phyloP scores from a whole-genome alignment of 2,797 vertebrate species.

The Scleropages formosus region DNA sequence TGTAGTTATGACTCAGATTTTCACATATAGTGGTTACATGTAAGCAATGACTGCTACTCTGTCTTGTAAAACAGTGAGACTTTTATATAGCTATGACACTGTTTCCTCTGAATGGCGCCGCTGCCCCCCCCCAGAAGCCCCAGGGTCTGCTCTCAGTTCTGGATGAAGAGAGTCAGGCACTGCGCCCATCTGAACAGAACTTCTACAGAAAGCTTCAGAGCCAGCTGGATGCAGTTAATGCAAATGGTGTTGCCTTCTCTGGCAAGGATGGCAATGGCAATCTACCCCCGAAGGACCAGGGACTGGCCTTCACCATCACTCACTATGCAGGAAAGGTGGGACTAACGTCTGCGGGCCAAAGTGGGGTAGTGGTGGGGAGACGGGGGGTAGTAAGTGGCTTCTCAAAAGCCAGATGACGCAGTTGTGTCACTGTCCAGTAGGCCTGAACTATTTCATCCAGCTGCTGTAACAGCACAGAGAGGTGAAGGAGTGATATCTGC shows the following conservation, averaged over 20 bases:
- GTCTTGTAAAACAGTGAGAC: background rate
- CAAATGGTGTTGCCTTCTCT: slow-evolving; percentile 74
- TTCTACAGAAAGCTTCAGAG: slow-evolving; percentile 82
- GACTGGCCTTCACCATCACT: slow-evolving; percentile 79
- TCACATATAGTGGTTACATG: too few species aligned
- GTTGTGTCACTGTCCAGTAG: too few species aligned
- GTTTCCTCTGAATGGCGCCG: background rate
- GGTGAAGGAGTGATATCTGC: too few species aligned
- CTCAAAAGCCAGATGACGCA: too few species aligned
- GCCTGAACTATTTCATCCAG: too few species aligned
- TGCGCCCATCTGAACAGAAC: slow-evolving; percentile 76
- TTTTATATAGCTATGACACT: background rate
- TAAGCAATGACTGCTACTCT: background rate
- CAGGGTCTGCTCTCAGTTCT: slow-evolving; percentile 84
- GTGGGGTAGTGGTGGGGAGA: too few species aligned
- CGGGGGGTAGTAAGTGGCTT: too few species aligned
- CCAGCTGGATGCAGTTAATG: slow-evolving; percentile 74
- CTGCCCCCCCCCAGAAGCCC: slow-evolving; percentile 73
- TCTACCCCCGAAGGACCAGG: slow-evolving; percentile 81
- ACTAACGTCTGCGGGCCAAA: too few species aligned
- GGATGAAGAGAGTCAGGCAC: slow-evolving; percentile 87
- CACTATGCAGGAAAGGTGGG: slow-evolving; percentile 89
- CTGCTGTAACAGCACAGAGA: too few species aligned
- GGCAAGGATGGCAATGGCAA: slow-evolving; percentile 93
- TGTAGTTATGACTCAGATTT: background rate